A percentile compares a stretch with the other conserved stretches of the same genome.
phyloP scores from a whole-genome alignment of 2,797 vertebrate species.

The Carapus acus region DNA sequence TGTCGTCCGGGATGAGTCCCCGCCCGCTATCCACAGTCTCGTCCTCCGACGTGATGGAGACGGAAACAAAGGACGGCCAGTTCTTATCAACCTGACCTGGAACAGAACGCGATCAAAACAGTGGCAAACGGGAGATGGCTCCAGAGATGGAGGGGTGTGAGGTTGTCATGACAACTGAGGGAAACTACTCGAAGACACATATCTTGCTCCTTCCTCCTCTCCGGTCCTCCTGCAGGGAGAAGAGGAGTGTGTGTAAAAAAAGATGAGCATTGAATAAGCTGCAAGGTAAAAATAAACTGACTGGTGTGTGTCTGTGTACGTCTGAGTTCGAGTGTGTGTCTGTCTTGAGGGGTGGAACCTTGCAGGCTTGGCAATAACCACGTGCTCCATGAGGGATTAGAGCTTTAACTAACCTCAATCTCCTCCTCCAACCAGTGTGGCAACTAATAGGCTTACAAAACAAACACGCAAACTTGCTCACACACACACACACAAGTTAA shows the following conservation, averaged over 20 bases:
- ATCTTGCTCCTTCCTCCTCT: slow-evolving; percentile 16
- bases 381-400: slow-evolving; percentile 79
- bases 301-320: slow-evolving; percentile 5
- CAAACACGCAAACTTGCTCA: slow-evolving; percentile 23
- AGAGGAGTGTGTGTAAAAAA: slow-evolving; percentile 26
- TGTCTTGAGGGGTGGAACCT: slow-evolving; percentile 27
- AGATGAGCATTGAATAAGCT: slow-evolving; percentile 41
- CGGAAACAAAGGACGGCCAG: slow-evolving; percentile 9
- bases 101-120: slow-evolving; percentile 57
- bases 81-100: slow-evolving; percentile 29
- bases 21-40: slow-evolving; percentile 18
- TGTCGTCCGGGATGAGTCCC: slow-evolving; percentile 12
- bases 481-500: slow-evolving; percentile 3
- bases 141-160: slow-evolving; percentile 54
- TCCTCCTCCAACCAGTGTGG: slow-evolving; percentile 72
- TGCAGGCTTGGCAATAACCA: slow-evolving; percentile 73
- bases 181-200: slow-evolving; percentile 50
- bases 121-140: slow-evolving; percentile 61
- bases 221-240: slow-evolving; percentile 32
- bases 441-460: slow-evolving; percentile 86
- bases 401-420: slow-evolving; percentile 86
- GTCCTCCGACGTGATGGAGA: slow-evolving; percentile 19
- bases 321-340: slow-evolving; percentile 17
- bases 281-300: slow-evolving; percentile 13
- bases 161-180: slow-evolving; percentile 61